Evolutionary conservation across 2,113 vertebrate genomes (phyloP), one percentile per base, ranked within the genome.

Genomic region (Tenebrosternarchus preto): DNA sequence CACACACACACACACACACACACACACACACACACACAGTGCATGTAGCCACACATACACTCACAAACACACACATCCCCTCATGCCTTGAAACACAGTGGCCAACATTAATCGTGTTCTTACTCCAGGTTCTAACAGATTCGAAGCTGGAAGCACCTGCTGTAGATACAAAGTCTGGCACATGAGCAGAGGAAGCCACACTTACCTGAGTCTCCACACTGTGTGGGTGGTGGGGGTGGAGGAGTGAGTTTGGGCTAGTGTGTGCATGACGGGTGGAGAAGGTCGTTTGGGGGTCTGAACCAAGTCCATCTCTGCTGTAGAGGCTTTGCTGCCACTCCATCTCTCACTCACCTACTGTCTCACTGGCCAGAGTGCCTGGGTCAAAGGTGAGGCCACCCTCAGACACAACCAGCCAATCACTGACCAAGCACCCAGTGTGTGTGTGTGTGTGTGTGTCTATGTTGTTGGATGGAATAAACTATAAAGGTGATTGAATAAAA

Each of bases 231-330:
- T 12, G 9, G 12, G 43, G 8, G 43, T 36, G 33, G 33, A 36
- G 43, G 11, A 12, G 43, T 46, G 36, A 3, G 36, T 43, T 43
- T 43, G 6, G 39, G 11, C 39, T 43, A 43, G 39, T 43, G 39
- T 43, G 39, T 43, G 71, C 46, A n/a, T 66, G 43, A 31, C 76
- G 78, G 64, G 63, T 43, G 19, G 82, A 53, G 31, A 75, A 70
- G 78, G 76, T 67, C 80, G 46, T 78, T 82, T 72, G 46, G 64
- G 90, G 91, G 90, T 92, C 93, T 94, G 93, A 92, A 95, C 94
- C 95, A 96, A 96, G 95, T 95, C 94, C 94, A 95, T 93, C 91
- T 91, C 89, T 91, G 90, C 88, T 93, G 95, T 97, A 96, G 95
- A 95, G 94, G 94, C 92, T 90, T 92, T n/a, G 92, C 93, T 94